Evolutionary conservation across 2,113 vertebrate species (phyloP).

Genomic region (Oceanodroma tethys): DNA sequence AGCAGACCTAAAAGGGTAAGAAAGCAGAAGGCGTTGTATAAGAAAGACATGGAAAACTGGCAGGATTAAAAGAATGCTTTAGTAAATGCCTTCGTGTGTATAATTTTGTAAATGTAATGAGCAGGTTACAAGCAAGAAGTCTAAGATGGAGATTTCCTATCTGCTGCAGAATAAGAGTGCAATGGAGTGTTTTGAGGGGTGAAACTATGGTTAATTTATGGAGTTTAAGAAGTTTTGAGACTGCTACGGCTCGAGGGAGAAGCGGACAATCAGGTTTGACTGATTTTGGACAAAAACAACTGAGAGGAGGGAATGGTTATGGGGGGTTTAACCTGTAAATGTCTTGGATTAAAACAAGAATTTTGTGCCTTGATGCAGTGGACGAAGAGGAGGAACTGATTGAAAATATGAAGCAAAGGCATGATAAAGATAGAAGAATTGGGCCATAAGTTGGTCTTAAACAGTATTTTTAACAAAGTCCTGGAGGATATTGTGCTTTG

Average conservation of each 20-base stretch:
- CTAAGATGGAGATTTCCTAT: neutral
- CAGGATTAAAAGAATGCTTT: neutral
- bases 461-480: neutral
- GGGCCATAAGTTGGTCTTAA: neutral
- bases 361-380: neutral
- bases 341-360: neutral
- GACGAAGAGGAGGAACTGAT: neutral
- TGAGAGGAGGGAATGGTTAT: neutral
- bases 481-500: neutral
- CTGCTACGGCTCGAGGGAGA: neutral
- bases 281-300: neutral
- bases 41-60: neutral
- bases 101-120: neutral
- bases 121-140: neutral
- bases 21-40: neutral
- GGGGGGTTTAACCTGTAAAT: neutral
- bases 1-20: neutral
- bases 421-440: neutral
- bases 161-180: neutral
- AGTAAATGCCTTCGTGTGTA: neutral
- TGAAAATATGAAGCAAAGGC: neutral
- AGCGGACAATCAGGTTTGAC: neutral
- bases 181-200: neutral
- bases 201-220: neutral
- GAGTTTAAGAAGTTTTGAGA: neutral